Evolutionary conservation across 2,113 vertebrate species (phyloP), one percentile per base, ranked within the genome.

Genomic region (Pterophyllum scalare): DNA sequence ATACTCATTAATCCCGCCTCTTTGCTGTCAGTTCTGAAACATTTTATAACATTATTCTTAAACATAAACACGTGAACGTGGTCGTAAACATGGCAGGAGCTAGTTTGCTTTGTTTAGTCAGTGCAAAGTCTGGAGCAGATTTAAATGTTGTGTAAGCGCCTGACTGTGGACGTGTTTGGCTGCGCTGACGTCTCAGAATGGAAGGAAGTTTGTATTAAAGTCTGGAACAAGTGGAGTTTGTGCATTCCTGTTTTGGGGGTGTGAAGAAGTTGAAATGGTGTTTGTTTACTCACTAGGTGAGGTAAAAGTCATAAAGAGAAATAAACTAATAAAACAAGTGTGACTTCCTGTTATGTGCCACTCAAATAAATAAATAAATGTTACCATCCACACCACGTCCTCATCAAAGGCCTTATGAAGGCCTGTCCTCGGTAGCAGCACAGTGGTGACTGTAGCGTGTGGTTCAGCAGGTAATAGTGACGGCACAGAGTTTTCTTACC

Each of bases 61-160:
- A 33, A 33, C 33, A 7, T 33, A 7, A 33, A 33, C 33, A 33
- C 7, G 33, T 33, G 7, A 33, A 33, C 33, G 6, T 33, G 28
- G 31, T 49, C 5, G 6, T 15, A 56, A 81, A 56, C 12, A 5
- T 9, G 28, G 2, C 3, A 7, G 24, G 28, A 59, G 28, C 60
- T 13, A 17, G 22, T 54, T 7, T 74, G n/a, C 83, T 67, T 9
- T 80, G 78, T 78, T 54, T 26, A 79, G 43, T 19, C 59, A 7
- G 72, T 60, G 82, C 72, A 89, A 93, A 88, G 86, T 89, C 91
- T 86, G 58, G 59, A 13, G 7, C 11, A 74, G 61, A 81, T 86
- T 75, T 83, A 72, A 80, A 76, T 31, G 74, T 91, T 90, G 58
- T 74, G 77, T 67, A 92, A 91, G 56, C 13, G 24, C 22, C 24